Conservation (phyloP, 2,113 vertebrate species). For the Ahaetulla prasina region DNA sequence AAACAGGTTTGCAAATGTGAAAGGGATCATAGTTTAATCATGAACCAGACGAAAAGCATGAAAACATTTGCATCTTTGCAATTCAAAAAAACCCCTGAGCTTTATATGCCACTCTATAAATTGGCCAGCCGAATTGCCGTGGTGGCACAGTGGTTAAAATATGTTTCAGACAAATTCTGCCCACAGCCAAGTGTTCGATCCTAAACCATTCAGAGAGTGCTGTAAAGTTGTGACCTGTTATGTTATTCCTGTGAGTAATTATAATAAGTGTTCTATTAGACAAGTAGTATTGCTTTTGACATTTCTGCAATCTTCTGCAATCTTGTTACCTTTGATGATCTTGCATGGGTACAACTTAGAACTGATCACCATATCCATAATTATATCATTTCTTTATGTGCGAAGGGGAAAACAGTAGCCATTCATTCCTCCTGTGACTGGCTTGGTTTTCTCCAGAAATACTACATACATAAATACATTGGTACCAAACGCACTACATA, state of each 20-base stretch:
- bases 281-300: conserved; percentile 13
- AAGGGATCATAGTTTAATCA: background rate
- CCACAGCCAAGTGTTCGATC: no score
- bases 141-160: no score
- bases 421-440: background rate
- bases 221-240: background rate
- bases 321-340: background rate
- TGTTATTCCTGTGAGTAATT: background rate
- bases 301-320: background rate
- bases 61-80: no score
- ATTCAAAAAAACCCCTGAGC: no score
- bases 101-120: no score
- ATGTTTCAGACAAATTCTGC: no score
- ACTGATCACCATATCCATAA: conserved; percentile 8
- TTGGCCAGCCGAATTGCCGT: no score
- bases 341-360: conserved; percentile 13
- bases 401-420: background rate
- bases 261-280: conserved; percentile 17
- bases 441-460: background rate
- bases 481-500: no score
- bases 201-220: no score
- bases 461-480: no score
- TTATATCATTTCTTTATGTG: conserved; percentile 9
- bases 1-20: background rate
- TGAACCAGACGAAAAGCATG: no score